Evolutionary conservation across 2,888 invertebrate genomes (phyloP).

Genomic region (Hesperia comma): DNA sequence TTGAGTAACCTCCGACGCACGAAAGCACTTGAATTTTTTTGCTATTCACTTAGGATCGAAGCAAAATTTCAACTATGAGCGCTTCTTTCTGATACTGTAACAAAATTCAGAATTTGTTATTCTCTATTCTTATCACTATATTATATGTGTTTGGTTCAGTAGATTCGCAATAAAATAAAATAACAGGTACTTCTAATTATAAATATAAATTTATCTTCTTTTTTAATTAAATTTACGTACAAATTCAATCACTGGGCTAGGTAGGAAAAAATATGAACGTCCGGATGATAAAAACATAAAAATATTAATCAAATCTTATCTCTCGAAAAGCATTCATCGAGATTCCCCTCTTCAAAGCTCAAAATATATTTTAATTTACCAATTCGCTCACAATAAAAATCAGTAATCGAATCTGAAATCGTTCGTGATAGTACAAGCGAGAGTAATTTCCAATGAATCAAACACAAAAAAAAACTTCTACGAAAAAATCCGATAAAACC

Average conservation of each 20-base stretch:
- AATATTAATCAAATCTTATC: constrained; percentile 23
- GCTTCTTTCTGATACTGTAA: too few species aligned
- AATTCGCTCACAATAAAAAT: constrained; percentile 35
- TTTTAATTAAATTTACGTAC: too few species aligned
- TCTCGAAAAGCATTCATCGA: constrained; percentile 18
- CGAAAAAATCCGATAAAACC: constrained; percentile 38
- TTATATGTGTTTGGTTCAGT: too few species aligned
- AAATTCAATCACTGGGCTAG: not conserved
- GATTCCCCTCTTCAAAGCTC: constrained; percentile 21
- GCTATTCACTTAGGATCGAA: too few species aligned
- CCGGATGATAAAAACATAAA: not conserved
- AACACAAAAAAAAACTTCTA: constrained; percentile 21
- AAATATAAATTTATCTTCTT: too few species aligned
- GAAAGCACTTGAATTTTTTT: too few species aligned
- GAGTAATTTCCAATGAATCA: constrained; percentile 37
- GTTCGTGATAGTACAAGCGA: constrained; percentile 36
- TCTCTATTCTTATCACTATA: too few species aligned
- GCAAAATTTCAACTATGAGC: too few species aligned
- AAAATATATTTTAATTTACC: constrained; percentile 35
- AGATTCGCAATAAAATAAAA: too few species aligned
- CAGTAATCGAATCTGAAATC: constrained; percentile 34
- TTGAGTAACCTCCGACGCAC: too few species aligned
- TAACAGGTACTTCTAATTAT: too few species aligned
- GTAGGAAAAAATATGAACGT: not conserved
- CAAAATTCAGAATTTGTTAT: too few species aligned